Conservation (phyloP, 2,797 vertebrate species). For the Thamnophis elegans region DNA sequence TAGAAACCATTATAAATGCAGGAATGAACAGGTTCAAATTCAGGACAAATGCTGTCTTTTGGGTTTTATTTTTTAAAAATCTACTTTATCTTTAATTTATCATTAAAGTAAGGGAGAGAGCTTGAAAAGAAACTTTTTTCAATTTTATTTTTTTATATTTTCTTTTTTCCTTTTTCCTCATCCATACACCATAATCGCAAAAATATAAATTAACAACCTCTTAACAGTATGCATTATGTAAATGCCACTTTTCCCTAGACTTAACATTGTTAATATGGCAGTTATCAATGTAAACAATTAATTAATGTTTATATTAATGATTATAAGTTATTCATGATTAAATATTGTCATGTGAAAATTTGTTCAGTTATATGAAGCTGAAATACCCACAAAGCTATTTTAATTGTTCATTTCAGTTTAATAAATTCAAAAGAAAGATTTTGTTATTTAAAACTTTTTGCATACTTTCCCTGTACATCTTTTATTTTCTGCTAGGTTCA, state of each 20-base stretch:
- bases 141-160: neutral
- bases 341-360: neutral
- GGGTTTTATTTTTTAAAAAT: neutral
- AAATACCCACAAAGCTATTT: neutral
- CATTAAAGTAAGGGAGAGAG: neutral
- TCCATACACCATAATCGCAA: neutral
- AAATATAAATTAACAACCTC: neutral
- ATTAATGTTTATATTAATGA: neutral
- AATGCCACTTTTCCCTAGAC: neutral
- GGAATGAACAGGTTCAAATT: too few species aligned
- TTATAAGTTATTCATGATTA: neutral
- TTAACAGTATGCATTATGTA: neutral
- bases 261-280: neutral
- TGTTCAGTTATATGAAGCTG: neutral
- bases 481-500: neutral
- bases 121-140: neutral
- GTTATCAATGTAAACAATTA: neutral
- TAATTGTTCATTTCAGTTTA: neutral
- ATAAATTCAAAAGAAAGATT: neutral
- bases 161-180: neutral
- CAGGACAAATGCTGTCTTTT: neutral
- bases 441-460: neutral
- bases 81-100: neutral
- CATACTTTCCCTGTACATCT: neutral
- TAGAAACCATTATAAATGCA: neutral